Base-by-base conservation (phyloP, 2,113 vertebrate species). In the Tamias sibiricus region DNA sequence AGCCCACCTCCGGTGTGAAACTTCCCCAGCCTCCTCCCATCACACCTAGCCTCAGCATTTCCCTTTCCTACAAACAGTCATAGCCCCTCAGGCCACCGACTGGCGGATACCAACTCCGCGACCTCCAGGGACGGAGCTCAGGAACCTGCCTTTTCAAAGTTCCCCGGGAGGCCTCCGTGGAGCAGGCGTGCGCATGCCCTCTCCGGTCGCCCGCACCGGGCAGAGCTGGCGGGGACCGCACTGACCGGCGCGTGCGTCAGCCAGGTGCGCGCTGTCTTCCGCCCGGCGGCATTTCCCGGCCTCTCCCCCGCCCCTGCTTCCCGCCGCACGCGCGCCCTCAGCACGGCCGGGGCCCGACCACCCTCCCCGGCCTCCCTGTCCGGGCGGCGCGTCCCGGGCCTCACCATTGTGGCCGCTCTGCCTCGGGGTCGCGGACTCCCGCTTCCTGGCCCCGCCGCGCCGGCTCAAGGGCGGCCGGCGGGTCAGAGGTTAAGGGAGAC, bases 351-450 rank as follows among this genome's bases (percentile, higher is more conserved):
- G 42, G 42, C 26, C 81, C 26, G 37, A 19, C 49, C 30, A 19
- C 47, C 54, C 9, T 20, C 19, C 75, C n/a, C 7, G 4, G n/a
- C 54, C 49, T 82, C 87, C 74, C 75, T 1, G 1, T 24, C 24
- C 11, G 2, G 16, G n/a, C 8, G n/a, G 69, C 7, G 5, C 77
- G 1, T 19, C 72, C 17, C 20, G 11, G 26, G 32, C 9, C 97
- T 97, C 94, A 98, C 97, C 97, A 97, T 97, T 54, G 35, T 28
- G 49, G 47, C 84, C 4, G 49, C 84, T 90, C 84, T 8, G 44
- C 66, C 40, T 59, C 64, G 0, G 17, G 4, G 26, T 0, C 4
- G 19, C 57, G 0, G 24, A 42, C 7, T 47, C 47, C 4, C 3
- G n/a, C 10, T 52, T n/a, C 47, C 49, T 2, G 59, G 75, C 37